Conservation (phyloP, 2,113 vertebrate genomes). For the Labrus mixtus region DNA sequence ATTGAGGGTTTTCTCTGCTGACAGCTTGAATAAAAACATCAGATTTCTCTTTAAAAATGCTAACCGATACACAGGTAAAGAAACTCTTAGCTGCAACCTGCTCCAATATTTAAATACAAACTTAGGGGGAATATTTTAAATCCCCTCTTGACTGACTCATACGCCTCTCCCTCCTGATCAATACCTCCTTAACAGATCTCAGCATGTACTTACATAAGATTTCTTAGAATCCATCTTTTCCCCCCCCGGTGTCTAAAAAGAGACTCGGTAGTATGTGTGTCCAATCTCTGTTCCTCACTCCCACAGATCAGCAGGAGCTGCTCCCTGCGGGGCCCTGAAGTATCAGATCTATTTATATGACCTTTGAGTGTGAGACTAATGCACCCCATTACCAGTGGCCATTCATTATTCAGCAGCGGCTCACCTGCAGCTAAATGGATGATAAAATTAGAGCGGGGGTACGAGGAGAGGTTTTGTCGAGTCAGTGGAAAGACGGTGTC, state of each 20-base stretch:
- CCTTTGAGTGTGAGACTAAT: slow-evolving; percentile 74
- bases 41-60: not conserved
- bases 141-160: slow-evolving; percentile 4
- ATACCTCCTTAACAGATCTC: slow-evolving; percentile 1
- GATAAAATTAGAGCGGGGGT: slow-evolving; percentile 70
- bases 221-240: slow-evolving; percentile 17
- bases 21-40: not conserved
- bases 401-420: slow-evolving; percentile 81
- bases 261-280: not conserved
- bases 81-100: not conserved
- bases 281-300: slow-evolving; percentile 1
- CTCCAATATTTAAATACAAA: not conserved
- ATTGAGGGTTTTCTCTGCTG: slow-evolving; percentile 1
- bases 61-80: not conserved
- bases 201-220: not conserved
- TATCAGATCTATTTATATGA: slow-evolving; percentile 79
- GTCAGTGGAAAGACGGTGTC: slow-evolving; percentile 34
- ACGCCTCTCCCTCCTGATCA: not conserved
- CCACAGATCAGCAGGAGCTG: slow-evolving; percentile 30
- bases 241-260: not conserved
- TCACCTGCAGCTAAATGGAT: slow-evolving; percentile 80
- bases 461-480: slow-evolving; percentile 41
- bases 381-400: slow-evolving; percentile 74
- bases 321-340: slow-evolving; percentile 52
- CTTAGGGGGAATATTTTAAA: not conserved